Conservation (phyloP, 2,113 vertebrate genomes). For the Gobius niger region DNA sequence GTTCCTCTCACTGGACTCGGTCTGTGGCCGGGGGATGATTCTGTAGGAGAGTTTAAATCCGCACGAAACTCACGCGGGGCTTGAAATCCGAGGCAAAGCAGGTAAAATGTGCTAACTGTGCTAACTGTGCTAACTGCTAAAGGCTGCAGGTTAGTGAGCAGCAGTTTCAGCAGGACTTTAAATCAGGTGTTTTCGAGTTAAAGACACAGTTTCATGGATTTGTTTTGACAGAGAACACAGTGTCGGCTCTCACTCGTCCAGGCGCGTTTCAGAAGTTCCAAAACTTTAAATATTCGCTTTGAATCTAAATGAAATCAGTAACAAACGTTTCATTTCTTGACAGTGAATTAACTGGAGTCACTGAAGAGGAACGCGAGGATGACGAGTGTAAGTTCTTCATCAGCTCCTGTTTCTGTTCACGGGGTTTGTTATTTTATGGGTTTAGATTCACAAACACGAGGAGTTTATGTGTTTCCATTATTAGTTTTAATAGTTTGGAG, state of each 20-base stretch:
- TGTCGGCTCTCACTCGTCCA: too few relatives aligned
- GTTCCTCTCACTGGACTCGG: not conserved
- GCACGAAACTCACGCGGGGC: not conserved
- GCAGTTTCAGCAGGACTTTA: too few relatives aligned
- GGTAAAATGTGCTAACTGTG: not conserved
- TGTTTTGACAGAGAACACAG: too few relatives aligned
- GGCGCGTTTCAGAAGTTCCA: too few relatives aligned
- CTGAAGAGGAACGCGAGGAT: not conserved
- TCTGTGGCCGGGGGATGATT: not conserved
- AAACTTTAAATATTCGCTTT: too few relatives aligned
- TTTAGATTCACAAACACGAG: too few relatives aligned
- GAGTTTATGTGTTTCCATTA: too few relatives aligned
- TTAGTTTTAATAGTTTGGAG: too few relatives aligned
- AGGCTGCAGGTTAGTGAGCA: too few relatives aligned
- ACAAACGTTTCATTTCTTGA: not conserved
- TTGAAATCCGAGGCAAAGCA: not conserved
- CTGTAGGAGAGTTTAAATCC: not conserved
- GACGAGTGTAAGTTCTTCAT: not conserved
- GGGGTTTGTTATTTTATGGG: not conserved
- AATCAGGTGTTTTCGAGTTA: not conserved
- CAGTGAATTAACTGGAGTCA: not conserved
- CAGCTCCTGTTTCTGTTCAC: not conserved
- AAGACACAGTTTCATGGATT: too few relatives aligned
- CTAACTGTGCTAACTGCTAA: too few relatives aligned
- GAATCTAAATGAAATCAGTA: not conserved